A percentile compares a stretch with the other conserved stretches of the same genome.
Evolutionary conservation across 1,140 invertebrate species (phyloP).

Genomic region (Pseudomyrmex gracilis): DNA sequence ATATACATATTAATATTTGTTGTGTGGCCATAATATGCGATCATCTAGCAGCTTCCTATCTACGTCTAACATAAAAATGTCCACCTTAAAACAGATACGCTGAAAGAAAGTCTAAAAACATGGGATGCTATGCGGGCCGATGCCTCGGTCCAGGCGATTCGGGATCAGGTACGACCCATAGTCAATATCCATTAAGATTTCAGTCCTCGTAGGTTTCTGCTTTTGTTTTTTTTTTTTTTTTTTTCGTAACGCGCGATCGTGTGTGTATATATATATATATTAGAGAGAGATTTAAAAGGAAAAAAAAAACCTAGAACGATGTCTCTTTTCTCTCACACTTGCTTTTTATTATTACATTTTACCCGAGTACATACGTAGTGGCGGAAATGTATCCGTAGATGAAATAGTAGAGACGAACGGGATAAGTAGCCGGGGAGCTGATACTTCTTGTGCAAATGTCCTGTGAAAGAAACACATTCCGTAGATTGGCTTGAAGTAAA

Average conservation of each 20-base stretch:
- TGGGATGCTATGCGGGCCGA: slow-evolving; percentile 85
- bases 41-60: slow-evolving; percentile 81
- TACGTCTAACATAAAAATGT: slow-evolving; percentile 84
- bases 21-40: slow-evolving; percentile 80
- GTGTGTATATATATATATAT: neutral
- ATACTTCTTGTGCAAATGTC: neutral
- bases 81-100: slow-evolving; percentile 85
- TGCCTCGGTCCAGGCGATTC: slow-evolving; percentile 85
- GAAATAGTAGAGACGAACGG: neutral
- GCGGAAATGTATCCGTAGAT: neutral
- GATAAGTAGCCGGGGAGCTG: neutral
- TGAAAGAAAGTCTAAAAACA: slow-evolving; percentile 85
- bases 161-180: slow-evolving; percentile 84
- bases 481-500: slow-evolving; percentile 18
- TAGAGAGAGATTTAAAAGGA: neutral
- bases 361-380: neutral
- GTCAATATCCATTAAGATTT: slow-evolving; percentile 83
- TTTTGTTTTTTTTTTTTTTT: slow-evolving; percentile 40
- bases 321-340: slow-evolving; percentile 7
- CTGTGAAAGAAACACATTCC: neutral
- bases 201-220: slow-evolving; percentile 79
- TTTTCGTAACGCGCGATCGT: slow-evolving; percentile 55
- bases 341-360: neutral
- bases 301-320: neutral
- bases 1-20: slow-evolving; percentile 67